Evolutionary conservation across 2,113 vertebrate species (phyloP).

Genomic region (Theristicus caerulescens): DNA sequence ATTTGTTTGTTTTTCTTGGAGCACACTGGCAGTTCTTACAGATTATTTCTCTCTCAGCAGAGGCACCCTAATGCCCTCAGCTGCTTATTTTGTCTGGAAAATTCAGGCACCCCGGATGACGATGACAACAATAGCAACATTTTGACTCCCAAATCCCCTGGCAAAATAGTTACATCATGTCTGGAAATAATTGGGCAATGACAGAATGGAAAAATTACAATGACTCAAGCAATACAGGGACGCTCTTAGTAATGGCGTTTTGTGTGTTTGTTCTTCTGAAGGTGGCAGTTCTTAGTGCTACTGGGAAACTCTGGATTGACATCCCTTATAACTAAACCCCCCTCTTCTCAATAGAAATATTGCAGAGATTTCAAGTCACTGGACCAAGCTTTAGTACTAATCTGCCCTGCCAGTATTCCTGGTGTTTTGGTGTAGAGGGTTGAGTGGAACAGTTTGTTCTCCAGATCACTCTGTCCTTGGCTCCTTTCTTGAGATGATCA

Average conservation of each 20-base stretch:
- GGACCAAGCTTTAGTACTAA: not conserved
- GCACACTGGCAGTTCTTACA: not conserved
- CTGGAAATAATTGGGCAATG: slow-evolving; percentile 62
- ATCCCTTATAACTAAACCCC: not conserved
- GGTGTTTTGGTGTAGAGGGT: not conserved
- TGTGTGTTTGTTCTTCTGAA: slow-evolving; percentile 1
- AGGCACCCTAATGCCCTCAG: slow-evolving; percentile 34
- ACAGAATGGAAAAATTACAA: slow-evolving; percentile 58
- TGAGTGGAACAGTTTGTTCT: not conserved
- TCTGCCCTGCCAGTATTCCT: not conserved
- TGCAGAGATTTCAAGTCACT: not conserved
- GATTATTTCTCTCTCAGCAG: slow-evolving; percentile 12
- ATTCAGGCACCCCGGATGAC: slow-evolving; percentile 55
- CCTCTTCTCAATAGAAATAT: not conserved
- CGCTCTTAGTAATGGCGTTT: not conserved
- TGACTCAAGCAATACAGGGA: slow-evolving; percentile 29
- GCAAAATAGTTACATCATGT: slow-evolving; percentile 61
- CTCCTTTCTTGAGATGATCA: not conserved
- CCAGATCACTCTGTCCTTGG: not conserved
- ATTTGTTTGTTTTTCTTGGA: slow-evolving; percentile 57
- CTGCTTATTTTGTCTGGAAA: slow-evolving; percentile 60
- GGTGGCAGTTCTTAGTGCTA: not conserved
- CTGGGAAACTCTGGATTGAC: not conserved
- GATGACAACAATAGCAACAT: slow-evolving; percentile 26
- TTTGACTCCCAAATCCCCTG: slow-evolving; percentile 58